These are phyloP conservation scores for Drosophila eohydei DNA, from an alignment of 2,888 invertebrate species.

Conservation along the genomic window DNA sequence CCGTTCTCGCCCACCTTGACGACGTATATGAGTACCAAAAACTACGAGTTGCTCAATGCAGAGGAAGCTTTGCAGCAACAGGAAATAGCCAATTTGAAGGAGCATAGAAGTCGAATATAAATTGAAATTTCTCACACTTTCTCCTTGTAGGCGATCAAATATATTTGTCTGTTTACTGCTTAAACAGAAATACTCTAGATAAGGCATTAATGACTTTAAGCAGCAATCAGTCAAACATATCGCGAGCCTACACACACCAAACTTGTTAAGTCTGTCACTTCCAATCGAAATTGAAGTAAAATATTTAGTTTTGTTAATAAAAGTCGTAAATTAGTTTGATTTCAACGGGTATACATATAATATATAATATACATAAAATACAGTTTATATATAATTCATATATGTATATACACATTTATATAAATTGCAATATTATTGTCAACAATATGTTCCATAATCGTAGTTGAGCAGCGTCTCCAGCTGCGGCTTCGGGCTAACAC, in stretches of 20 bases:
- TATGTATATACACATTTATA: constrained; percentile 46
- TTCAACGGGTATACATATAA: constrained; percentile 47
- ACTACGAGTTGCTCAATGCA: constrained; percentile 55
- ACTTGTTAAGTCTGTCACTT: background rate
- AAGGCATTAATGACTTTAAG: background rate
- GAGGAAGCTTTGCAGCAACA: constrained; percentile 49
- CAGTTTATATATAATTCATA: constrained; percentile 35
- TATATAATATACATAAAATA: constrained; percentile 54
- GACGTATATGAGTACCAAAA: constrained; percentile 67
- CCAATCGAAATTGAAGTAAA: constrained; percentile 23
- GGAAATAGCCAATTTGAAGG: constrained; percentile 49
- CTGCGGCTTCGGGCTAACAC: constrained; percentile 64
- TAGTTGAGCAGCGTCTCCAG: constrained; percentile 46
- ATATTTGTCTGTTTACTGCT: constrained; percentile 5
- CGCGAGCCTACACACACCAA: background rate
- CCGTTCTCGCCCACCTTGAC: constrained; percentile 43
- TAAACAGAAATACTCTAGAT: background rate
- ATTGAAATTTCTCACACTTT: background rate
- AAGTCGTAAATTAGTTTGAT: constrained; percentile 42
- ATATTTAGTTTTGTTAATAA: constrained; percentile 27
- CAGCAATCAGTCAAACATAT: constrained; percentile 17
- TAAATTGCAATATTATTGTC: constrained; percentile 77
- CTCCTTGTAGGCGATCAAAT: background rate
- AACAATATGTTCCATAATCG: constrained; percentile 73
- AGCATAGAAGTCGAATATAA: constrained; percentile 24